Percentiles rank a stretch among this genome's conserved stretches.
Evolutionary conservation across 2,888 invertebrate genomes (phyloP).

Genomic region (Choristoneura rosaceana): DNA sequence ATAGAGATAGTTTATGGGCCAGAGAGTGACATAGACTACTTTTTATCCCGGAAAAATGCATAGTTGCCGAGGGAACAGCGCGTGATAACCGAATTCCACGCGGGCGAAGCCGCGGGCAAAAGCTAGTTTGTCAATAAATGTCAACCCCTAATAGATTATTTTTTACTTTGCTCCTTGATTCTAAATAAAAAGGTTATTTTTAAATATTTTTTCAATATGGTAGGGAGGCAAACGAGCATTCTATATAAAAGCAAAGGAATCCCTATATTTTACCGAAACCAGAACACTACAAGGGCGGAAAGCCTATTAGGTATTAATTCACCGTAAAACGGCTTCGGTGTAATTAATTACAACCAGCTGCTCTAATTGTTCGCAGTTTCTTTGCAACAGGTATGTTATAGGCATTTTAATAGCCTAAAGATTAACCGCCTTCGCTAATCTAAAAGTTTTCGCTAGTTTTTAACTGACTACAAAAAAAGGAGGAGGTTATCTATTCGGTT

Average conservation of each 20-base stretch:
- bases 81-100: no score
- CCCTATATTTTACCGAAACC: slow-evolving; percentile 3
- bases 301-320: slow-evolving; percentile 13
- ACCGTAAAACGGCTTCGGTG: slow-evolving; percentile 2
- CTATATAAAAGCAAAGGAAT: background rate
- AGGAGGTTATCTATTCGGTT: no score
- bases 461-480: no score
- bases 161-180: no score
- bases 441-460: background rate
- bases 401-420: background rate
- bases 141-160: no score
- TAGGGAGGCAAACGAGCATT: background rate
- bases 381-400: slow-evolving; percentile 13
- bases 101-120: no score
- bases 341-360: slow-evolving; percentile 10
- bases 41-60: no score
- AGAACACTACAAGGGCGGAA: background rate
- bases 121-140: no score
- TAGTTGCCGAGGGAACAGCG: no score
- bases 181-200: background rate
- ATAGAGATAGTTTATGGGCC: no score
- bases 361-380: slow-evolving; percentile 4
- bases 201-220: no score
- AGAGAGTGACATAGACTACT: no score
- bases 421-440: background rate